Base-by-base conservation (phyloP, 2,888 invertebrate species). In the Lymantria monacha region DNA sequence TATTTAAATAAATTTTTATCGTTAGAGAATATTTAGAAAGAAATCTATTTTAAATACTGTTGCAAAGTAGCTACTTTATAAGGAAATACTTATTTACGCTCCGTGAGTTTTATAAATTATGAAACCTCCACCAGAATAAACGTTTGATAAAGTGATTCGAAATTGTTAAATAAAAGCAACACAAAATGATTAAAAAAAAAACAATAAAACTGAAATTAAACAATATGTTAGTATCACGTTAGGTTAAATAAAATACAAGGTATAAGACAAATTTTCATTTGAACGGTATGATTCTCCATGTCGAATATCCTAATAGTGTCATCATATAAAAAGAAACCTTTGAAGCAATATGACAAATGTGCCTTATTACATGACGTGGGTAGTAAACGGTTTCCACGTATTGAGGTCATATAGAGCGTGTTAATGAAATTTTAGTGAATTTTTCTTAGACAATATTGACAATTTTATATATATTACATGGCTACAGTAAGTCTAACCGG, bases 401-500 rank as follows among this genome's bases (percentile, higher is more conserved):
- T 42, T 22, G 12, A 43, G 9, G 37, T 48, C 45, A 51, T 46
- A 43, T 40, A 42, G 31, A 44, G 43, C 38, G 13, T 36, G 49
- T 44, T 42, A 44, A 46, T 44, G 51, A 51, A 51, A 55, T 55
- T 55, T 47, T 1, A 33, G 5, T 33, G 33, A 33, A 33, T 55
- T 43, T 46, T 52, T 11, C 38, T 45, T 53, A 33, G 9, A 33
- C 57, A 63, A 61, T 44, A 54, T 61, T 66, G 61, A 55, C 57
- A 63, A 61, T 55, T 59, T 59, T 53, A 53, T 48, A 22, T 22
- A 5, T 22, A 53, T 51, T 48, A 55, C 61, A 14, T 41, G 51
- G 55, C 63, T 61, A 70, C 66, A 57, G 65, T 66, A 2, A 59
- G 66, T 70, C 59, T 59, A 72, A 74, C 74, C 61, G 59, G 69